Base-by-base conservation (phyloP, 2,797 vertebrate species). In the Sebastes diaconus region DNA sequence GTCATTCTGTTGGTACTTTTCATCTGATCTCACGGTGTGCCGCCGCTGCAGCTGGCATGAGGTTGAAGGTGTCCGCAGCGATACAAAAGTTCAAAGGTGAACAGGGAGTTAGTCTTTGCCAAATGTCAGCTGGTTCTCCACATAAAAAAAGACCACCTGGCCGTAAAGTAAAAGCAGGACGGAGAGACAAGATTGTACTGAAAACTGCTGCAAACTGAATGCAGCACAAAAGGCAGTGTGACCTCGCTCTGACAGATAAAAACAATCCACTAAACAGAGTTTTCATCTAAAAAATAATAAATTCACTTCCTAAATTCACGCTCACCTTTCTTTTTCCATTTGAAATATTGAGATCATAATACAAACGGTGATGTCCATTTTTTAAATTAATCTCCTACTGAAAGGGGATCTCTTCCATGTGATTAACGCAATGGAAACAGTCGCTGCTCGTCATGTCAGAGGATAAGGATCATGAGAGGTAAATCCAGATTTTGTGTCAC, bases 371-470 rank as follows among this genome's bases (percentile, higher is more conserved):
- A 79, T 75, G 80, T 85, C 69, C 69, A 68, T 87, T 91, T 91
- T 90, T 86, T 0, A 89, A 82, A 93, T 86, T 86, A 94, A 94
- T 94, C 91, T 85, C 82, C 88, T 63, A n/a, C 66, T 79, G 79
- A 87, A 80, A 46, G 32, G 68, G 77, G 60, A 85, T 86, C 75
- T 77, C 74, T 88, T 75, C 72, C 73, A 83, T 84, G 67, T 68
- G 84, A 90, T 92, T 90, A 85, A 87, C 64, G 73, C 58, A 12
- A 27, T 39, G 55, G 57, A 67, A 68, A 54, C 11, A 30, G 36
- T 10, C 11, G 6, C 57, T 34, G 82, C 74, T 75, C 25, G 46
- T 80, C 77, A 22, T 63, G 20, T 70, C 71, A 63, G 71, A 67
- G 82, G 87, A 90, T 83, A 66, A 88, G 52, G 64, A 85, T 80